Conservation (phyloP, 2,888 invertebrate genomes). For the Caenorhabditis drosophilae region DNA sequence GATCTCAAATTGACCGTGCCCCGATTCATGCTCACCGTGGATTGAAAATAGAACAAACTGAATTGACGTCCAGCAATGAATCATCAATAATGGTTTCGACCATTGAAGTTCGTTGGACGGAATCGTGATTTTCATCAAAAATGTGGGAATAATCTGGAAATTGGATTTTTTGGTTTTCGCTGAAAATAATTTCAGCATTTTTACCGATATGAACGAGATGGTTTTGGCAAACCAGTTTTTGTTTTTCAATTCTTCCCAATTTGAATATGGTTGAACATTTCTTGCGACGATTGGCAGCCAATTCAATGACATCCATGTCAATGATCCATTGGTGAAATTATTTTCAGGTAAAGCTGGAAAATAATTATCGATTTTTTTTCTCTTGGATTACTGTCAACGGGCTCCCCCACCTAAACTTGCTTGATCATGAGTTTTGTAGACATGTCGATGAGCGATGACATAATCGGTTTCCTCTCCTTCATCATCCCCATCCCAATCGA, state of each 20-base stretch:
- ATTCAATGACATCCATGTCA: too few relatives aligned
- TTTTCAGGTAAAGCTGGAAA: too few relatives aligned
- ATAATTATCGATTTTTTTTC: slow-evolving; percentile 1
- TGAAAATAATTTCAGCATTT: slow-evolving; percentile 14
- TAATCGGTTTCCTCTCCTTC: slow-evolving; percentile 30
- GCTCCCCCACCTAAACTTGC: slow-evolving; percentile 14
- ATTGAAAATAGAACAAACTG: slow-evolving; percentile 39
- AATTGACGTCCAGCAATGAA: slow-evolving; percentile 74
- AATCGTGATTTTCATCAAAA: slow-evolving; percentile 73
- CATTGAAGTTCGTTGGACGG: slow-evolving; percentile 74
- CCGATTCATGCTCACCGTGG: slow-evolving; percentile 12
- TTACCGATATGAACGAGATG: too few relatives aligned
- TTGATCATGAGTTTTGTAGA: slow-evolving; percentile 32
- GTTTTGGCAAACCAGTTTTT: slow-evolving; percentile 21
- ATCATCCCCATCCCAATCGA: slow-evolving; percentile 13
- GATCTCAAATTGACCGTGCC: too few relatives aligned
- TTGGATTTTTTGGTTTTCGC: neutral
- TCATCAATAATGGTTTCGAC: slow-evolving; percentile 74
- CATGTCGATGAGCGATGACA: slow-evolving; percentile 21
- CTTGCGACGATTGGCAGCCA: slow-evolving; percentile 21
- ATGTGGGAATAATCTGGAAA: slow-evolving; percentile 71
- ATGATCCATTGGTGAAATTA: too few relatives aligned
- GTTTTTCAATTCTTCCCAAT: slow-evolving; percentile 21
- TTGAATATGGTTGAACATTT: slow-evolving; percentile 27
- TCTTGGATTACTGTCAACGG: too few relatives aligned